Conservation (phyloP, 2,888 invertebrate genomes). For the Scaptomyza tumidula region DNA sequence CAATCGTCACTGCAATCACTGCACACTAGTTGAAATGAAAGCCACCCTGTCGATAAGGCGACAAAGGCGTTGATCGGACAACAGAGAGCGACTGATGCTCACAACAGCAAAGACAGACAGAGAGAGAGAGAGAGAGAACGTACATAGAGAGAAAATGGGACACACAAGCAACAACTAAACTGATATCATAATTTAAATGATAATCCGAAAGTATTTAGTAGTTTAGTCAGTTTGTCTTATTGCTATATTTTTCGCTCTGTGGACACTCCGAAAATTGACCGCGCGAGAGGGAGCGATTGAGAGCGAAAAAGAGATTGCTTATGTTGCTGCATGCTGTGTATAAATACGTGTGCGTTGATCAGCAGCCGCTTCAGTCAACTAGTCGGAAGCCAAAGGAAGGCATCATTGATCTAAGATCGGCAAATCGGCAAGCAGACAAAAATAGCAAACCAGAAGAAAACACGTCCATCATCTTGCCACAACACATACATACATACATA, state of each 20-base stretch:
- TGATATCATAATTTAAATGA: background rate
- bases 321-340: conserved; percentile 51
- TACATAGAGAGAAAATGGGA: conserved; percentile 28
- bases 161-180: background rate
- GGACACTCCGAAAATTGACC: conserved; percentile 6
- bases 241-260: conserved; percentile 20
- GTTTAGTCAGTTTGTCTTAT: background rate
- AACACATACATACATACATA: background rate
- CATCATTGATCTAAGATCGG: conserved; percentile 31
- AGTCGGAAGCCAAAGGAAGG: conserved; percentile 45
- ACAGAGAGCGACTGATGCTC: conserved; percentile 9
- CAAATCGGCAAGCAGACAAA: conserved; percentile 26
- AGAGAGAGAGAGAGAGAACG: background rate
- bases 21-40: conserved; percentile 47
- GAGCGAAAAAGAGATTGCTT: conserved; percentile 34
- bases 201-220: background rate
- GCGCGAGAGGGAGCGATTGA: background rate
- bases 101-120: conserved; percentile 12
- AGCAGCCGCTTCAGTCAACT: conserved; percentile 52
- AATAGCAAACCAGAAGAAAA: conserved; percentile 29
- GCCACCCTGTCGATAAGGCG: conserved; percentile 53
- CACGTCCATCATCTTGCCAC: conserved; percentile 13
- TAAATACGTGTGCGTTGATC: conserved; percentile 64
- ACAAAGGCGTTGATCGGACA: conserved; percentile 36
- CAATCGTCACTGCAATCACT: conserved; percentile 2